Base-by-base conservation (phyloP, 2,888 invertebrate genomes). In the Hybos culiciformis region DNA sequence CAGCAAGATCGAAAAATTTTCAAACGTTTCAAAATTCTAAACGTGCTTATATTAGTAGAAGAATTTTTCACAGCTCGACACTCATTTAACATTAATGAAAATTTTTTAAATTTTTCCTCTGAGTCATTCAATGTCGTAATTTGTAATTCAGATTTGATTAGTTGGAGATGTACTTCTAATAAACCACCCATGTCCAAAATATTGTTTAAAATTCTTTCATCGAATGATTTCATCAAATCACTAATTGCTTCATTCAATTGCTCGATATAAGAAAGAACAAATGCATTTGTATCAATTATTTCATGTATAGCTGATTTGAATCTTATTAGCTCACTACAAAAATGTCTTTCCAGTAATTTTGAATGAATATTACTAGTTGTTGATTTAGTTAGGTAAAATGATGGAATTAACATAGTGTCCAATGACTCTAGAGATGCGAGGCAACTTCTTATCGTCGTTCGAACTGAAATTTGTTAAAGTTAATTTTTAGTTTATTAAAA, bases 361-460 rank as follows among this genome's bases (percentile, higher is more conserved):
- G 63, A 59, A 46, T 60, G 56, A 21, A 49, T 46, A 12, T 47
- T 45, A 6, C 52, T 47, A 17, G n/a, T n/a, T n/a, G n/a, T n/a
- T n/a, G n/a, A n/a, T n/a, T n/a, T n/a, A n/a, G n/a, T n/a, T n/a
- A n/a, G 49, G 47, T 62, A 60, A 11, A 66, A 46, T 1, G 63
- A 58, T 2, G 66, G 65, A 48, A 66, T 61, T 41, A 66, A 56
- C 26, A 54, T 58, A 2, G 62, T 55, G 33, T 65, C 66, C 21
- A 66, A 46, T 2, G 62, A 61, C 41, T 66, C 66, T 38, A 66
- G 54, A 0, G 66, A 66, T 5, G 66, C 65, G 20, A 66, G 48
- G 39, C 59, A 60, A 40, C 63, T 66, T 12, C 60, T 58, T 1
- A 66, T 52, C 3, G 47, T 49, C 4, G 62, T 64, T 50, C 57